Conservation (phyloP, 2,797 vertebrate genomes). For the Antrozous pallidus region DNA sequence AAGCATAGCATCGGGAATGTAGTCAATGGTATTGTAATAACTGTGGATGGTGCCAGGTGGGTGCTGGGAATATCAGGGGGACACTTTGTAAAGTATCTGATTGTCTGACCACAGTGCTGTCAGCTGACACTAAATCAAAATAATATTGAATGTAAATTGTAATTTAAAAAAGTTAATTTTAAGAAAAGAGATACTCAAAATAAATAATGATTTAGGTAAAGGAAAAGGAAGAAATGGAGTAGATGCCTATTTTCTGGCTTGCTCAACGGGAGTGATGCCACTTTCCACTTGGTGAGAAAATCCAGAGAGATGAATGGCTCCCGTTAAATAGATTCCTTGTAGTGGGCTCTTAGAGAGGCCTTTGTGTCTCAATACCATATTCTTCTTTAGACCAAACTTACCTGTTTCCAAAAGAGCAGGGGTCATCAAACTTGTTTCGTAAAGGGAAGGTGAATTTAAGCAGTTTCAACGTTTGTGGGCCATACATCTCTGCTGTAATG, state of each 20-base stretch:
- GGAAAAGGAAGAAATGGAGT: background rate
- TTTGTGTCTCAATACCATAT: background rate
- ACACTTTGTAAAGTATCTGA: background rate
- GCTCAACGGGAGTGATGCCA: background rate
- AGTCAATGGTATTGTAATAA: background rate
- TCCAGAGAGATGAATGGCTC: background rate
- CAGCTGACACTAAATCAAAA: background rate
- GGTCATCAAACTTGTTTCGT: background rate
- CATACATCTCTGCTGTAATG: background rate
- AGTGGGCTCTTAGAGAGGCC: background rate
- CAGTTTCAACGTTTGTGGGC: background rate
- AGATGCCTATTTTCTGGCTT: background rate
- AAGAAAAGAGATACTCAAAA: background rate
- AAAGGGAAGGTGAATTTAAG: background rate
- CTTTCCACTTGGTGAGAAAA: background rate
- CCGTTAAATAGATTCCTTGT: background rate
- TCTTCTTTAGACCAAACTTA: background rate
- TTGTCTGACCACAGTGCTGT: background rate
- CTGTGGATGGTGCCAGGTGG: background rate
- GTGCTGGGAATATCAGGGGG: background rate
- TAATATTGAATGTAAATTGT: background rate
- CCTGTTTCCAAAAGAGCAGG: background rate
- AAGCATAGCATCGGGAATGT: background rate
- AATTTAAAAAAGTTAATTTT: background rate
- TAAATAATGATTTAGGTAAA: background rate